A percentile compares a stretch with the other conserved stretches of the same genome.
Evolutionary conservation across 2,888 invertebrate species (phyloP).

Genomic region (Electrophaes corylata): DNA sequence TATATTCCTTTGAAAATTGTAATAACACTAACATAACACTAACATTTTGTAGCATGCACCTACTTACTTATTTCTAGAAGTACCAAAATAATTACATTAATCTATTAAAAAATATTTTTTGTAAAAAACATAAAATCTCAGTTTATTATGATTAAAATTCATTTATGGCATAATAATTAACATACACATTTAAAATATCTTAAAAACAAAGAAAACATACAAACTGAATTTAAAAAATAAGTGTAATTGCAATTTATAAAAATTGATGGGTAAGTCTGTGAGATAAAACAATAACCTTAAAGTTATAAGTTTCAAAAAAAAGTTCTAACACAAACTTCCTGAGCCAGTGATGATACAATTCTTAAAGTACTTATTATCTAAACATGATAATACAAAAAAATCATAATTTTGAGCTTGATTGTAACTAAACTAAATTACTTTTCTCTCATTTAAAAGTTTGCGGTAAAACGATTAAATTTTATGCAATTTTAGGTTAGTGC

Average conservation of each 20-base stretch:
- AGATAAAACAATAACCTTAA: no score
- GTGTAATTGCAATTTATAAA: not conserved
- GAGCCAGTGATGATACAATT: not conserved
- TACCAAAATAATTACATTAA: constrained; percentile 11
- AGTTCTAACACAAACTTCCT: not conserved
- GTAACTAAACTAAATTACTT: not conserved
- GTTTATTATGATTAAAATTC: constrained; percentile 43
- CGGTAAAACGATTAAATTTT: no score
- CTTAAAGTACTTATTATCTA: not conserved
- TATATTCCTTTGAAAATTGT: no score
- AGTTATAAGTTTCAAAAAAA: no score
- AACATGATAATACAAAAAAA: not conserved
- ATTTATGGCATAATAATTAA: constrained; percentile 75
- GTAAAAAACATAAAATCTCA: constrained; percentile 60
- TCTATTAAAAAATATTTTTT: constrained; percentile 41
- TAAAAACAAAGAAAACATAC: not conserved
- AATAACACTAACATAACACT: not conserved
- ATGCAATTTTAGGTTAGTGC: not conserved
- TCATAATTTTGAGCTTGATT: not conserved
- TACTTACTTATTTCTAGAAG: not conserved
- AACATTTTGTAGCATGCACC: not conserved
- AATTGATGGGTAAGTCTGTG: not conserved
- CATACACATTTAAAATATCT: constrained; percentile 29
- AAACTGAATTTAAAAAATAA: not conserved
- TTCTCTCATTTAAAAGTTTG: no score